Evolutionary conservation across 2,888 invertebrate species (phyloP).

Genomic region (Apamea sordens): DNA sequence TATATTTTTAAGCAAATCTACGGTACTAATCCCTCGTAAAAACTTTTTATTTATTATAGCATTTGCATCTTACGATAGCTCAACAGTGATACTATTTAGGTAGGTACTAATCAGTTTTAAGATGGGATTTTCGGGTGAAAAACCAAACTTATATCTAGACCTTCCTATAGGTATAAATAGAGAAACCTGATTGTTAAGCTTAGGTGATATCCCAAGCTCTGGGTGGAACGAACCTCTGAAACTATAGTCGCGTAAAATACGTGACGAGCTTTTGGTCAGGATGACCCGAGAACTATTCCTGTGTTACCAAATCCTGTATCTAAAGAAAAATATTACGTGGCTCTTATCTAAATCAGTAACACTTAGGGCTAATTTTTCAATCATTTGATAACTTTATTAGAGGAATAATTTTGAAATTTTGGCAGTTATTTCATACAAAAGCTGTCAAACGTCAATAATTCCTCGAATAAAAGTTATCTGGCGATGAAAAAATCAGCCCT

Average conservation of each 20-base stretch:
- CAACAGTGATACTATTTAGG: background rate
- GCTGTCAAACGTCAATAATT: too few species aligned
- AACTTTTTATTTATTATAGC: background rate
- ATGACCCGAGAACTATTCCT: too few species aligned
- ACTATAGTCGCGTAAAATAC: background rate
- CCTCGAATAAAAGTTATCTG: too few species aligned
- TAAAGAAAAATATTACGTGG: background rate
- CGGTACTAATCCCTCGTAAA: background rate
- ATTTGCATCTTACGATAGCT: background rate
- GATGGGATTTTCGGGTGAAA: background rate
- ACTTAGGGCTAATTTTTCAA: background rate
- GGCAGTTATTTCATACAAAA: too few species aligned
- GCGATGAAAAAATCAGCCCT: too few species aligned
- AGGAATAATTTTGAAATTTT: too few species aligned
- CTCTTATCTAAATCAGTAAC: background rate
- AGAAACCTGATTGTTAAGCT: background rate
- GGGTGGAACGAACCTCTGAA: background rate
- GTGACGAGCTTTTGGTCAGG: background rate
- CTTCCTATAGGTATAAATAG: background rate
- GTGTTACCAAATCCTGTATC: background rate
- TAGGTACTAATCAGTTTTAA: background rate
- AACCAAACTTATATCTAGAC: background rate
- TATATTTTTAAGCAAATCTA: conserved; percentile 1
- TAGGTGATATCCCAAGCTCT: background rate
- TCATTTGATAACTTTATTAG: too few species aligned